Conservation (phyloP, 2,113 vertebrate species). For the Cettia cetti region DNA sequence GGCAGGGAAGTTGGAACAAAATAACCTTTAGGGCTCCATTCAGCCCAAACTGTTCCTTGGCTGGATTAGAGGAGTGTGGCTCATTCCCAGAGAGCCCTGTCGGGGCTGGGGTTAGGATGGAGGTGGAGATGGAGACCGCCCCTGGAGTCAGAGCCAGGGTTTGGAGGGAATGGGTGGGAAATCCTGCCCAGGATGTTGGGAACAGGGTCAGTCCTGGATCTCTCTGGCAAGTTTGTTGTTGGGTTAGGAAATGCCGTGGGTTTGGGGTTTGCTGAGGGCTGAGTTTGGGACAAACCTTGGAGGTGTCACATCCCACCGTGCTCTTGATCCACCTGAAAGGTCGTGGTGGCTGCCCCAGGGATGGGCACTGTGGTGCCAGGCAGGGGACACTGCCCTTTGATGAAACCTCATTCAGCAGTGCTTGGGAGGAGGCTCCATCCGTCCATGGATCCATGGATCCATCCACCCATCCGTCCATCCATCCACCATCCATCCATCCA, state of each 20-base stretch:
- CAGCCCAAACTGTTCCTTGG: not conserved
- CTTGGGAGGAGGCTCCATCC: not conserved
- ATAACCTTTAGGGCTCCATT: not conserved
- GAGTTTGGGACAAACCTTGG: not conserved
- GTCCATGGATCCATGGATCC: too few species aligned
- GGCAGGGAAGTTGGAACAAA: not conserved
- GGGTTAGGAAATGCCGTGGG: not conserved
- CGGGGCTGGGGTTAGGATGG: not conserved
- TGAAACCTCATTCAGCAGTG: rapidly evolving
- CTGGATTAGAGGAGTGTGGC: not conserved
- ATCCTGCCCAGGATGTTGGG: not conserved
- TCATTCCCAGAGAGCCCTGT: not conserved
- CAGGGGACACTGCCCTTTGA: not conserved
- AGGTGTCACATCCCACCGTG: rapidly evolving
- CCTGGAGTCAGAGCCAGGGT: not conserved
- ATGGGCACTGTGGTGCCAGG: not conserved
- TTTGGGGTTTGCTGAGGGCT: not conserved
- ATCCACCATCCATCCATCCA: rapidly evolving
- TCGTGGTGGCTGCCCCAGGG: not conserved
- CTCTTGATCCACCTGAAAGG: not conserved
- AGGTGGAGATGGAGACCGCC: not conserved
- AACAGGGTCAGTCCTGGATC: not conserved
- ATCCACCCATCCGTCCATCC: not conserved
- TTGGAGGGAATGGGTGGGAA: not conserved
- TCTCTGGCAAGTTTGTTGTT: not conserved